Percentiles rank a stretch among this genome's conserved stretches.
Evolutionary conservation across 1,140 invertebrate species (phyloP).

Genomic region (Drosophila guanche): DNA sequence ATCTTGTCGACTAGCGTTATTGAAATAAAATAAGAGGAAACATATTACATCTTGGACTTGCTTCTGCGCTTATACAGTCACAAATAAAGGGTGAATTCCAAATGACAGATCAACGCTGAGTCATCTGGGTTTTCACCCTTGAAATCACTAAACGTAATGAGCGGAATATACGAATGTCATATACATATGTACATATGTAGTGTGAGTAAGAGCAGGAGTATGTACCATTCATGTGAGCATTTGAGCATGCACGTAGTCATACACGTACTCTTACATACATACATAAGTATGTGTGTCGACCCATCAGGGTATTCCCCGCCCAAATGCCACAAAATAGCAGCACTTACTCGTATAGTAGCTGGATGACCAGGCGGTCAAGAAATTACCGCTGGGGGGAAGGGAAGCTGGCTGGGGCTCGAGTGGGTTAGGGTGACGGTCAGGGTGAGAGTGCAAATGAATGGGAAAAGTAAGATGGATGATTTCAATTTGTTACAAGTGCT

Average conservation of each 20-base stretch:
- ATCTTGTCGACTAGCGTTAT: too few species aligned
- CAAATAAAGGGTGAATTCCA: too few species aligned
- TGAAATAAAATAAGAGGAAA: too few species aligned
- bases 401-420: conserved; percentile 3
- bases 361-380: not conserved
- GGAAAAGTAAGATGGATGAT: conserved; percentile 79
- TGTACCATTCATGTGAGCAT: not conserved
- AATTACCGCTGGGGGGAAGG: not conserved
- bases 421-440: conserved; percentile 10
- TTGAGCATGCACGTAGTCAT: conserved; percentile 4
- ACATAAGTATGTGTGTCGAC: too few species aligned
- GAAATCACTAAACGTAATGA: too few species aligned
- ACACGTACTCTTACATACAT: too few species aligned
- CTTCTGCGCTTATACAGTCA: too few species aligned
- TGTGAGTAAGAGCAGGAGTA: not conserved
- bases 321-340: conserved; percentile 6
- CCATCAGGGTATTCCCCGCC: not conserved
- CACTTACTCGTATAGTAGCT: conserved; percentile 6
- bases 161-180: too few species aligned
- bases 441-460: conserved; percentile 67
- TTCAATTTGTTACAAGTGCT: conserved; percentile 81
- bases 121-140: too few species aligned
- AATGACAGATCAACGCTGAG: too few species aligned
- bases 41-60: too few species aligned
- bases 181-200: not conserved